Evolutionary conservation across 2,797 vertebrate species (phyloP).

Genomic region (Alauda arvensis): DNA sequence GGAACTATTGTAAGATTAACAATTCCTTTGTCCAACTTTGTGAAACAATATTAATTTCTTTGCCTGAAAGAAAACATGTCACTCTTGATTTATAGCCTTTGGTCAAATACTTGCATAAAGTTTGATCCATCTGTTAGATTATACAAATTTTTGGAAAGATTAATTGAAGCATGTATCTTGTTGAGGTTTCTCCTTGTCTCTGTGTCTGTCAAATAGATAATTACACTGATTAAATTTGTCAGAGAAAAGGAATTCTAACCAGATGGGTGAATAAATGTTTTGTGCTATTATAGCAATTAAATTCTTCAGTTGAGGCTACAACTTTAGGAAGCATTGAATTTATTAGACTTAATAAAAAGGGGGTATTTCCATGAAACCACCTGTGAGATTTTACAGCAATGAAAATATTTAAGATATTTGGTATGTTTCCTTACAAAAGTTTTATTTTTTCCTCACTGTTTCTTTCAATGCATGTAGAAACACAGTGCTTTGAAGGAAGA

Average conservation of each 20-base stretch:
- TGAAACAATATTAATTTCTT: slow-evolving; percentile 29
- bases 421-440: neutral
- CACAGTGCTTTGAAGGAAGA: neutral
- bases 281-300: slow-evolving; percentile 35
- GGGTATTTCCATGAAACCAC: slow-evolving; percentile 1
- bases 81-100: slow-evolving; percentile 27
- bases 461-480: neutral
- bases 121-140: slow-evolving; percentile 37
- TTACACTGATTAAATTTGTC: slow-evolving; percentile 41
- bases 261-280: slow-evolving; percentile 32
- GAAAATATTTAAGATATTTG: slow-evolving; percentile 19
- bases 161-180: slow-evolving; percentile 38
- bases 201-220: slow-evolving; percentile 28
- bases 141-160: slow-evolving; percentile 42
- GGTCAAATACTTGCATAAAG: slow-evolving; percentile 23
- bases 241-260: slow-evolving; percentile 34
- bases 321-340: slow-evolving; percentile 33
- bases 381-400: neutral
- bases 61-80: slow-evolving; percentile 26
- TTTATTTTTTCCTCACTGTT: neutral
- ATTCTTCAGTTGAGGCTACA: slow-evolving; percentile 13
- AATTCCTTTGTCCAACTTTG: slow-evolving; percentile 9
- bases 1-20: neutral
- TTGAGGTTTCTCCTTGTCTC: slow-evolving; percentile 25
- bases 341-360: slow-evolving; percentile 25